A percentile compares a stretch with the other conserved stretches of the same genome.
Evolutionary conservation across 1,140 invertebrate species (phyloP).

Genomic region (Drosophila prosaltans): DNA sequence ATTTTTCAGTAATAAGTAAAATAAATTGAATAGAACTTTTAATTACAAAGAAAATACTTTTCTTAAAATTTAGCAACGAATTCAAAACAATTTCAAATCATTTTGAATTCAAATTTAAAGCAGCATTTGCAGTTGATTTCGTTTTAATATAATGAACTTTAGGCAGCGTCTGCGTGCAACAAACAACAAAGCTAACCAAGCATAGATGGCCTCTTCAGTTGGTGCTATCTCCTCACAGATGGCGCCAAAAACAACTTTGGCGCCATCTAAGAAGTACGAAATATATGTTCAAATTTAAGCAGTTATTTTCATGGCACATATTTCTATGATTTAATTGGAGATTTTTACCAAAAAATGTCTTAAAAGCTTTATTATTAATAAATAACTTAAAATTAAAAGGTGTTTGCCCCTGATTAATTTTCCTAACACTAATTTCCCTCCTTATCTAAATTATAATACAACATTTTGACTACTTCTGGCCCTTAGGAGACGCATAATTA

Average conservation of each 20-base stretch:
- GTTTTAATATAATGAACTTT: not conserved
- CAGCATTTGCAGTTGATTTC: not conserved
- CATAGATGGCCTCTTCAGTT: not conserved
- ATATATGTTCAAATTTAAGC: no score
- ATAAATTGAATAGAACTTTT: no score
- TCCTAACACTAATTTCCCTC: not conserved
- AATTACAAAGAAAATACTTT: no score
- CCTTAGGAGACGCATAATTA: conserved; percentile 65
- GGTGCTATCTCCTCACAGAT: not conserved
- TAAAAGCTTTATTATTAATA: conserved; percentile 9
- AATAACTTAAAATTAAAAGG: conserved; percentile 2
- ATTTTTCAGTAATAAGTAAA: no score
- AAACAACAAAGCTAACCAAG: not conserved
- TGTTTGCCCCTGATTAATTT: not conserved
- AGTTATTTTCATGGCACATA: no score
- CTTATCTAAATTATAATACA: conserved; percentile 37
- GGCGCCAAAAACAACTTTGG: not conserved
- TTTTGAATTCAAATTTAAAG: not conserved
- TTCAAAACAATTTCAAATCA: not conserved
- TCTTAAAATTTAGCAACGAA: no score
- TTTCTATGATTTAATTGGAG: not conserved
- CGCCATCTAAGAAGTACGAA: not conserved
- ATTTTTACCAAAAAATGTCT: not conserved
- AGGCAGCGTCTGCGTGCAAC: not conserved
- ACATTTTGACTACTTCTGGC: conserved; percentile 61